These are phyloP conservation scores for Hyposoter dolosus DNA, from an alignment of 2,888 invertebrate species.

Conservation along the genomic window DNA sequence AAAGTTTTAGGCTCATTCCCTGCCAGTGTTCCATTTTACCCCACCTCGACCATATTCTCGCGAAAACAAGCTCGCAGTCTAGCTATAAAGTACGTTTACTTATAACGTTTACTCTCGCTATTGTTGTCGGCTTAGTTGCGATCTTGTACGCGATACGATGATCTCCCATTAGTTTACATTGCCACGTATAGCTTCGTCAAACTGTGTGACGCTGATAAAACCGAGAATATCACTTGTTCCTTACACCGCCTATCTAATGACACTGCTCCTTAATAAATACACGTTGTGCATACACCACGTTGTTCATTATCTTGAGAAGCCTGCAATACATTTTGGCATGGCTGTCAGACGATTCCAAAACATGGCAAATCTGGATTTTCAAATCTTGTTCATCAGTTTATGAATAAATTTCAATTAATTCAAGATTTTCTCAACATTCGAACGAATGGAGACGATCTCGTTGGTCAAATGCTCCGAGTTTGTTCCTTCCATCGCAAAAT, in stretches of 20 bases:
- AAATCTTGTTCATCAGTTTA: background rate
- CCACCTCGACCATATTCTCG: background rate
- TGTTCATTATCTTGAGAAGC: background rate
- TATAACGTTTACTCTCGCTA: constrained; percentile 44
- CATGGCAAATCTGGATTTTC: background rate
- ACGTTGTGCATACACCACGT: background rate
- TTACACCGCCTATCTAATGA: background rate
- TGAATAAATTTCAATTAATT: background rate
- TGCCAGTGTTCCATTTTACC: background rate
- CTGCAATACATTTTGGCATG: background rate
- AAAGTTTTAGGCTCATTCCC: background rate
- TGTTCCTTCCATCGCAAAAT: background rate
- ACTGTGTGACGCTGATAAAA: constrained; percentile 27
- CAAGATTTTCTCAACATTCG: background rate
- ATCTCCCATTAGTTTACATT: constrained; percentile 54
- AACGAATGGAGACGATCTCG: background rate
- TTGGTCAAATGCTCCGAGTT: background rate
- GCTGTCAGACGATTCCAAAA: background rate
- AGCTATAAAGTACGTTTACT: constrained; percentile 59
- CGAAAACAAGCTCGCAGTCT: background rate
- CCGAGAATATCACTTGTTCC: constrained; percentile 13
- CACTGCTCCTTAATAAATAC: background rate
- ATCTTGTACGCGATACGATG: constrained; percentile 42
- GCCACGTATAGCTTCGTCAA: constrained; percentile 31
- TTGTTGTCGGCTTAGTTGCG: constrained; percentile 16